A percentile compares a stretch with the other conserved stretches of the same genome.
Evolutionary conservation across 2,888 invertebrate species (phyloP).

Genomic region (Drosophila merina): DNA sequence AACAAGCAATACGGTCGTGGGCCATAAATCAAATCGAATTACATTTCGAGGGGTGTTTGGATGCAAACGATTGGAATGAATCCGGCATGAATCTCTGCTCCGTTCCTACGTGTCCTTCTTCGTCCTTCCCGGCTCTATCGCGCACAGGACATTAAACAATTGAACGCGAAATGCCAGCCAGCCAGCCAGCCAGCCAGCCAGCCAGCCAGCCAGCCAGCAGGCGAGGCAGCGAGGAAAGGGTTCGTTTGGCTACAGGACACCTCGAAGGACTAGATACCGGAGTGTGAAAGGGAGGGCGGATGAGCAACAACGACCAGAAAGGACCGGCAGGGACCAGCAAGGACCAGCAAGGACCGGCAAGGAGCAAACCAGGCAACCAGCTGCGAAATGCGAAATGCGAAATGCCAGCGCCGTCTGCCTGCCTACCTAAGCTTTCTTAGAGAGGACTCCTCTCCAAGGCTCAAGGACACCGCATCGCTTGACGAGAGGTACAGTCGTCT

Average conservation of each 20-base stretch:
- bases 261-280: conserved; percentile 50
- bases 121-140: not conserved
- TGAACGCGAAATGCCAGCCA: conserved; percentile 43
- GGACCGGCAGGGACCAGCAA: conserved; percentile 5
- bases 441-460: conserved; percentile 41
- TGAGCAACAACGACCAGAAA: not conserved
- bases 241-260: conserved; percentile 50
- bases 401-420: conserved; percentile 45
- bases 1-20: not conserved
- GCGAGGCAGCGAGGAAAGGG: not conserved
- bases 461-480: conserved; percentile 57
- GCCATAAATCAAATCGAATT: not conserved
- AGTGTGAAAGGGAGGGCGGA: conserved; percentile 8
- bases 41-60: not conserved
- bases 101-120: not conserved
- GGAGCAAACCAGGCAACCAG: conserved; percentile 22
- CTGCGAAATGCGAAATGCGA: conserved; percentile 31
- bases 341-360: conserved; percentile 10
- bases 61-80: not conserved
- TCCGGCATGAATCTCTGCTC: not conserved
- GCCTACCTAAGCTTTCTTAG: conserved; percentile 46
- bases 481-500: conserved; percentile 29
- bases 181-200: conserved; percentile 5
- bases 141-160: conserved; percentile 67
- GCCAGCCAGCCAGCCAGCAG: conserved; percentile 9